Evolutionary conservation across 2,113 vertebrate genomes (phyloP).

Genomic region (Rhinopomastus cyanomelas): DNA sequence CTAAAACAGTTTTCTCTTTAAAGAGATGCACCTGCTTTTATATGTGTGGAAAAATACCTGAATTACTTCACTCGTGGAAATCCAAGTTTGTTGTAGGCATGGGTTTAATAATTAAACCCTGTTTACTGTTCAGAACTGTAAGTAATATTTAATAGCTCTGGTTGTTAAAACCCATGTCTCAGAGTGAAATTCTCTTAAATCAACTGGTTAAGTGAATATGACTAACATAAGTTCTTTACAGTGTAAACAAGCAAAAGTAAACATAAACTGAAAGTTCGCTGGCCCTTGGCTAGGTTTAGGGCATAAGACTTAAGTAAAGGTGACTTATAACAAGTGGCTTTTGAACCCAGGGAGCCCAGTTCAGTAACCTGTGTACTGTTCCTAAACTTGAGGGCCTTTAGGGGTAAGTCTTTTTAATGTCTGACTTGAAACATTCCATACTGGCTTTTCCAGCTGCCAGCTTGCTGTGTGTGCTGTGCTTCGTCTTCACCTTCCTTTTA

Average conservation of each 20-base stretch:
- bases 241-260: neutral
- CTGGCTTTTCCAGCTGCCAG: neutral
- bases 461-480: neutral
- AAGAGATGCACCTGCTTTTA: neutral
- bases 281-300: neutral
- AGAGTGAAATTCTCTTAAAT: neutral
- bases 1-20: neutral
- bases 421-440: conserved; percentile 42
- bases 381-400: conserved; percentile 18
- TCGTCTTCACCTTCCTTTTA: neutral
- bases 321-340: conserved; percentile 68
- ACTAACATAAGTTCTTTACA: neutral
- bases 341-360: conserved; percentile 35
- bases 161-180: neutral
- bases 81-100: neutral
- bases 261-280: neutral
- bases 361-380: conserved; percentile 53
- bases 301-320: conserved; percentile 47
- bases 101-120: neutral
- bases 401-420: conserved; percentile 38
- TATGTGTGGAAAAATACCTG: neutral
- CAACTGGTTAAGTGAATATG: neutral
- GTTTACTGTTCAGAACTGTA: neutral
- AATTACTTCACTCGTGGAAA: neutral
- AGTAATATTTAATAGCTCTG: neutral